Base-by-base conservation (phyloP, 2,888 invertebrate genomes). In the Drosophila conformis region DNA sequence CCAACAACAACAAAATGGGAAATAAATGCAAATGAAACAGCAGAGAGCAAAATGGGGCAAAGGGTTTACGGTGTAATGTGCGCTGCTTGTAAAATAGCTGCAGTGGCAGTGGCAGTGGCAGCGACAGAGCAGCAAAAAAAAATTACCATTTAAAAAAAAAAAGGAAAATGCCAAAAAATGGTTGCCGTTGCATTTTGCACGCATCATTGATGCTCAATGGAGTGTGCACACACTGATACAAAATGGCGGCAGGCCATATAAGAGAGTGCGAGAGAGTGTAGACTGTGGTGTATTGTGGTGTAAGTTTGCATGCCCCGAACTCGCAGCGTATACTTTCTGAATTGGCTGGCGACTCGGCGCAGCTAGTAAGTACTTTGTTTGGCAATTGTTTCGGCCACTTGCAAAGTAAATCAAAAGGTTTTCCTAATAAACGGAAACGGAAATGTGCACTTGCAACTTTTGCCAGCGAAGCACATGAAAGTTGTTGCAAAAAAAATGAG, bases 171-270 rank as follows among this genome's bases (percentile, higher is more conserved):
- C 69, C 72, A 78, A 78, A 78, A 65, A 69, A 72, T 79, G 78
- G 90, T 90, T 90, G 83, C 80, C 90, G 90, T 81, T 90, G 88
- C 88, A 91, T 91, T 91, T 91, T 87, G 89, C 82, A 87, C 90
- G 89, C 91, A 90, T 90, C 91, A 91, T 91, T 91, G 91, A 81
- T 80, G 89, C 87, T 87, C 90, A 91, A 91, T 91, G 91, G 91
- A 83, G 90, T 91, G 91, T 91, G 75, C 82, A 88, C 82, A 85
- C 78, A 90, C 91, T 90, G 91, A 91, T 91, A 91, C 81, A 85
- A 87, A 82, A 86, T 86, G 78, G 80, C 73, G 85, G 81, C 88
- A 61, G 68, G 68, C 52, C 68, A 67, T 62, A 63, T 60, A 21
- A 21, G 35, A 62, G 61, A 29, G 53, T 58, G 48, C 56, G 53